A percentile compares a stretch with the other conserved stretches of the same genome.
Conservation (phyloP, 1,140 invertebrate species). For the Cyclargus thomasi region DNA sequence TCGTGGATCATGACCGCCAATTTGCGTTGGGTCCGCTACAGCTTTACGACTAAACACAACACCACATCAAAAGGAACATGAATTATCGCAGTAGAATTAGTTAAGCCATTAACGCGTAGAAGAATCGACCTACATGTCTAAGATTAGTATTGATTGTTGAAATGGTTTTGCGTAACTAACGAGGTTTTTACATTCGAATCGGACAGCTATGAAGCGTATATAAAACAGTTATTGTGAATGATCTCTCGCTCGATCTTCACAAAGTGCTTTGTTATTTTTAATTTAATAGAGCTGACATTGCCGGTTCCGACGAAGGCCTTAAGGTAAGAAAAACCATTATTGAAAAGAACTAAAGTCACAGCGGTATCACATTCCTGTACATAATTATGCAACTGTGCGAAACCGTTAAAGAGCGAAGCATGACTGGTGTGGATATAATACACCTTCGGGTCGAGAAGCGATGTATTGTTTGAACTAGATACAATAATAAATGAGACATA, state of each 20-base stretch:
- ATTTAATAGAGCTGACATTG: no score
- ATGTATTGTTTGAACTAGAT: background rate
- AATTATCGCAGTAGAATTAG: background rate
- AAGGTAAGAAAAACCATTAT: background rate
- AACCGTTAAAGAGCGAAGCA: constrained; percentile 30
- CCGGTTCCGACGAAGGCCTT: no score
- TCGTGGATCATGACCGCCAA: background rate
- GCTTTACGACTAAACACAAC: background rate
- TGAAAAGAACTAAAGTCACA: constrained; percentile 15
- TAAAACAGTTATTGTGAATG: no score
- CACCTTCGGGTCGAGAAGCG: background rate
- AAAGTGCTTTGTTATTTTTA: no score
- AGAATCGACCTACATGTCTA: background rate
- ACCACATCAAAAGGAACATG: background rate
- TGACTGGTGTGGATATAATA: constrained; percentile 22
- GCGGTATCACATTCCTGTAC: constrained; percentile 19
- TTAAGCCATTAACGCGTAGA: background rate
- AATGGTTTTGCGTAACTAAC: no score
- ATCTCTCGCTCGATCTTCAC: no score
- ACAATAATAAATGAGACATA: no score
- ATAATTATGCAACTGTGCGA: constrained; percentile 21
- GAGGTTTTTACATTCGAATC: no score
- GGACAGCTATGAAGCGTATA: no score
- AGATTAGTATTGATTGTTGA: background rate
- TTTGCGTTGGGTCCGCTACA: background rate